These are phyloP conservation scores for Eubucco bourcierii DNA, from an alignment of 2,113 vertebrate genomes.

Conservation along the genomic window DNA sequence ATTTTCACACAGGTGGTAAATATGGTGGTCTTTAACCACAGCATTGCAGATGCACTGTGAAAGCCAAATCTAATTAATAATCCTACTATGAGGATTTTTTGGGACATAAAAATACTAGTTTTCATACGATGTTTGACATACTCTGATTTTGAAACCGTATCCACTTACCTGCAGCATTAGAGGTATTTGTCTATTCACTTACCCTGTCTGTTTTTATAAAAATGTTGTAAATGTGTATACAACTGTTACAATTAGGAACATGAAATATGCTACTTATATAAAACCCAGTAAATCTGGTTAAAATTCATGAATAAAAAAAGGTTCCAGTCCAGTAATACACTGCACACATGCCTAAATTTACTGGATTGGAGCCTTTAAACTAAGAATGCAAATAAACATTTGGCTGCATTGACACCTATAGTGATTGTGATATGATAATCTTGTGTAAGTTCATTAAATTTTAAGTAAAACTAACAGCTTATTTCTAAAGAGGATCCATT, in stretches of 20 bases:
- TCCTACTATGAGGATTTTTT: not conserved
- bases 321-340: not conserved
- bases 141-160: not conserved
- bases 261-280: not conserved
- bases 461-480: not conserved
- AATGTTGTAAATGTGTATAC: not conserved
- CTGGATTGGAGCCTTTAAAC: not conserved
- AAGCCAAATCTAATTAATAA: not conserved
- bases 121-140: not conserved
- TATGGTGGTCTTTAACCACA: not conserved
- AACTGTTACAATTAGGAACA: not conserved
- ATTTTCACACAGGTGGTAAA: not conserved
- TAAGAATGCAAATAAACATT: not conserved
- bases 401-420: not conserved
- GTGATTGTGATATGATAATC: not conserved
- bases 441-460: not conserved
- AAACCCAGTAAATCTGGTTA: not conserved
- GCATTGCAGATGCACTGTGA: not conserved
- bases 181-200: not conserved
- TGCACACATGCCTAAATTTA: not conserved
- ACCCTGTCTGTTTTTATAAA: not conserved
- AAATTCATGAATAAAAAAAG: not conserved
- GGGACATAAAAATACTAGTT: not conserved
- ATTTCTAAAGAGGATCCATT: not conserved
- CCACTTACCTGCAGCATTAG: not conserved